Evolutionary conservation across 2,797 vertebrate species (phyloP), one percentile per base, ranked within the genome.

Genomic region (Hippopotamyrus pictus): DNA sequence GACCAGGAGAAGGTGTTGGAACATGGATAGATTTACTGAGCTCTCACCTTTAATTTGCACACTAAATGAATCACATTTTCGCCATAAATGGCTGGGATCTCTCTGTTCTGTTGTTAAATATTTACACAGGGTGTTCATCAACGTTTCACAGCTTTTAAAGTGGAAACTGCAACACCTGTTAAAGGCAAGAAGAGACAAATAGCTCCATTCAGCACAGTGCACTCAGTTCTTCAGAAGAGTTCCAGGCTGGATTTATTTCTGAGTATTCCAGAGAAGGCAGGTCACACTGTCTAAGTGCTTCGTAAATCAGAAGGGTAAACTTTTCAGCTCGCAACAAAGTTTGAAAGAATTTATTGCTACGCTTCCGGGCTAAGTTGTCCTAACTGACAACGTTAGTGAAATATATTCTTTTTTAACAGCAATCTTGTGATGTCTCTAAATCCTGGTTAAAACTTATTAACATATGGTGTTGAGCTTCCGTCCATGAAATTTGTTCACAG

Each of bases 81-180:
- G 41, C 29, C n/a, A 25, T 84, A 48, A 19, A 85, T 22, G 22
- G 22, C 22, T 57, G 25, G 69, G 33, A 73, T 73, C 33, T 54
- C 54, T 85, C 88, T 62, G 41, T 46, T 89, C 84, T 50, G 79
- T 57, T 29, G 79, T 33, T 89, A 89, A 89, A 85, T 85, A 89
- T 89, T 89, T 86, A 84, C 79, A 6, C 37, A 51, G 54, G 29
- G 29, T 89, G 79, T 65, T 57, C 65, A 59, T 3, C 44, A 89
- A 85, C 88, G 19, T 89, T 57, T 86, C 51, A 85, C 82, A 65
- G 88, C 82, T 69, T 86, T 89, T 69, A 85, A 89, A 86, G 59
- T 73, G 83, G 22, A 89, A 86, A 73, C 83, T 89, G 83, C 41
- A 69, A 84, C 88, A 86, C 88, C 79, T 73, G 88, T 65, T 86